Conservation (phyloP, 2,888 invertebrate species). For the Oscheius sp. region DNA sequence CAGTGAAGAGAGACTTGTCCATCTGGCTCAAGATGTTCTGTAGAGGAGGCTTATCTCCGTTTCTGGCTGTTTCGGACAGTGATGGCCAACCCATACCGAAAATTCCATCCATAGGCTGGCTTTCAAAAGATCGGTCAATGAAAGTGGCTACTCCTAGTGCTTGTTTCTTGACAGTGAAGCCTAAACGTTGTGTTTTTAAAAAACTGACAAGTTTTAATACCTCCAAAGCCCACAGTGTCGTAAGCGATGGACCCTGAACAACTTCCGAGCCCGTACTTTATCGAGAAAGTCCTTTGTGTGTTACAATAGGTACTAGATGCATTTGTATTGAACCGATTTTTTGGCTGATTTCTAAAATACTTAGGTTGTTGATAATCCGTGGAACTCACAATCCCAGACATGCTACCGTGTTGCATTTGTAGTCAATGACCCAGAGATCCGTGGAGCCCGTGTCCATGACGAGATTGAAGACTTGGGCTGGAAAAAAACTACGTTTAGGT, state of each 20-base stretch:
- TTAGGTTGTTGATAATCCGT: not conserved
- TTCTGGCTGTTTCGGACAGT: slow-evolving; percentile 80
- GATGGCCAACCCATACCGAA: slow-evolving; percentile 69
- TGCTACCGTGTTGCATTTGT: slow-evolving; percentile 44
- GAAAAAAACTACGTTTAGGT: not conserved
- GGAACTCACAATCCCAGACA: slow-evolving; percentile 39
- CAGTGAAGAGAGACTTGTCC: slow-evolving; percentile 87
- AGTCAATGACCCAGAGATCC: slow-evolving; percentile 64
- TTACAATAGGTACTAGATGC: slow-evolving; percentile 56
- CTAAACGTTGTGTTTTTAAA: not conserved
- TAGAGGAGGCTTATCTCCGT: slow-evolving; percentile 86
- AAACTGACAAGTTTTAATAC: slow-evolving; percentile 10
- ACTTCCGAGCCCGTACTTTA: slow-evolving; percentile 65
- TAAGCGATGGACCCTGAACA: slow-evolving; percentile 61
- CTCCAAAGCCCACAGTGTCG: slow-evolving; percentile 58
- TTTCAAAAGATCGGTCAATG: slow-evolving; percentile 60
- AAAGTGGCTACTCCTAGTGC: slow-evolving; percentile 59
- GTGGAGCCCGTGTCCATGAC: slow-evolving; percentile 65
- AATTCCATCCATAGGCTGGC: slow-evolving; percentile 67
- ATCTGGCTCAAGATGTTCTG: slow-evolving; percentile 88
- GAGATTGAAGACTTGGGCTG: slow-evolving; percentile 55
- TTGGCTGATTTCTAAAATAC: slow-evolving; percentile 46
- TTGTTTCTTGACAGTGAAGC: slow-evolving; percentile 39
- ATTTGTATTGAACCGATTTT: slow-evolving; percentile 61
- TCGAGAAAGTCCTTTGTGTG: slow-evolving; percentile 53